Evolutionary conservation across 2,888 invertebrate species (phyloP), one percentile per base, ranked within the genome.

Genomic region (Sipha maydis): DNA sequence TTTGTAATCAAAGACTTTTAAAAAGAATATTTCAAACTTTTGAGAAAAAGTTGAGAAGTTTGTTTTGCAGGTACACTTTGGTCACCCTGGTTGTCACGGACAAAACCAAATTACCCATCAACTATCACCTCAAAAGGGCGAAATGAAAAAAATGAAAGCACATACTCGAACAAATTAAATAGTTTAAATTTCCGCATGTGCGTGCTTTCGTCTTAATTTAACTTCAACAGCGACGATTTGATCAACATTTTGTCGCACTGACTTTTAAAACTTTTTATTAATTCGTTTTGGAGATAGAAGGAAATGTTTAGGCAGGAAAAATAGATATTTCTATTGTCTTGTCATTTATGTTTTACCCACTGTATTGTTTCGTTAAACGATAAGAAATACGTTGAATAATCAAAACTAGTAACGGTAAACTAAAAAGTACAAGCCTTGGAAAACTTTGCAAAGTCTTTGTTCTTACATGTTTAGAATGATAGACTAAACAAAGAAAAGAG

Each of bases 111-210:
- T 85, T 85, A 28, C 41, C 25, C 31, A 73, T 38, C 54, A 83
- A 56, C 83, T 75, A 34, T 31, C 56, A 34, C 38, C n/a, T 84
- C 56, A 56, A 84, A 84, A n/a, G 25, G 61, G 38, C 28, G 61
- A 84, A 84, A 84, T 41, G 61, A 38, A 84, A 77, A 85, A 78
- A 69, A 85, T 3, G 2, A 11, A 8, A 5, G 9, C 4, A 34
- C 48, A 78, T 78, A 85, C 78, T 85, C n/a, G 54, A 71, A 78
- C 78, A 85, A 71, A 79, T 78, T 85, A 54, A 85, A 85, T 78
- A 71, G 78, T 85, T 78, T 14, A 78, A 71, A 78, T 71, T 78
- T 71, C n/a, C 28, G n/a, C 34, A 71, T 34, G 71, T 67, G 85
- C 71, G 56, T 86, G 48, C 71, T 79, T 71, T 79, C 25, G 69